A percentile compares a stretch with the other conserved stretches of the same genome.
These are phyloP conservation scores for Semicossyphus pulcher DNA, from an alignment of 2,113 vertebrate genomes.

Conservation along the genomic window DNA sequence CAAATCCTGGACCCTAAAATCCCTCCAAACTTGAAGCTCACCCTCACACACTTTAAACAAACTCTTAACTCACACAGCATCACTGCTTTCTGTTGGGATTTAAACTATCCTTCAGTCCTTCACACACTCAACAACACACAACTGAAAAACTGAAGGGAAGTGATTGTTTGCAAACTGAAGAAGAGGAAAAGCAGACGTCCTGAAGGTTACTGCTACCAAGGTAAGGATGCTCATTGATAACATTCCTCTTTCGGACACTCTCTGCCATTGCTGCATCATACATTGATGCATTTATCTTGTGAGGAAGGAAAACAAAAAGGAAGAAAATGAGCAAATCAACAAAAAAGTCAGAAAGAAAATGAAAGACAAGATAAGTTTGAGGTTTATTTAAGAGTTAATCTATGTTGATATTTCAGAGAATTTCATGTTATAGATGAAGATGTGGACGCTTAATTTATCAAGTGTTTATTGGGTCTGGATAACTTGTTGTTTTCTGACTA, in stretches of 20 bases:
- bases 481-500: no score
- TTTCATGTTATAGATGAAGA: no score
- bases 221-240: not conserved
- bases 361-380: no score
- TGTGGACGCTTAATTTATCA: no score
- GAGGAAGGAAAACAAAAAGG: no score
- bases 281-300: no score
- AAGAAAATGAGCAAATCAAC: no score
- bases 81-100: not conserved
- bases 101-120: not conserved
- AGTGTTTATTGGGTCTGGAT: no score
- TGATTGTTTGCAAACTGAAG: not conserved
- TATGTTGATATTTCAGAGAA: no score
- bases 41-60: slow-evolving; percentile 9
- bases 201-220: not conserved
- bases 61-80: not conserved
- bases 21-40: slow-evolving; percentile 10
- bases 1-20: slow-evolving; percentile 27
- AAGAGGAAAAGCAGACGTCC: not conserved
- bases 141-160: not conserved
- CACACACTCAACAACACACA: not conserved
- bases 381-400: no score
- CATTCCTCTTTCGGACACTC: not conserved
- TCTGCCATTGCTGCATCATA: no score
- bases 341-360: no score